A percentile compares a stretch with the other conserved stretches of the same genome.
These are phyloP conservation scores for Drosophila miranda DNA, from an alignment of 1,140 invertebrate species.

Conservation along the genomic window DNA sequence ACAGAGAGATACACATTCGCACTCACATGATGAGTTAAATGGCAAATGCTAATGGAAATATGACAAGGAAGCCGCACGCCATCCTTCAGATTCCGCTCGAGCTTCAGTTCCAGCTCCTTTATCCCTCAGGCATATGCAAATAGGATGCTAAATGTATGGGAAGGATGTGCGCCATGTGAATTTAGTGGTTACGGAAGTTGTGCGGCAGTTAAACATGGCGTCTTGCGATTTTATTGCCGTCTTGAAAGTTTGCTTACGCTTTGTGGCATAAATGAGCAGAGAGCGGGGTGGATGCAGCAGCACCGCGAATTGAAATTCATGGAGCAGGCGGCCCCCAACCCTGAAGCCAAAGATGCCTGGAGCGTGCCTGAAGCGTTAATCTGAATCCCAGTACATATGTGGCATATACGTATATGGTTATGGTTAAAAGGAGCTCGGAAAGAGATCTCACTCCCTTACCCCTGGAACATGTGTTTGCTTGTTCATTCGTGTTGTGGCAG, in stretches of 20 bases:
- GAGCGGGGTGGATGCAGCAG: not conserved
- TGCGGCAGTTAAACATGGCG: conserved; percentile 59
- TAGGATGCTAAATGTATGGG: conserved; percentile 44
- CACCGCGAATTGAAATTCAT: conserved; percentile 73
- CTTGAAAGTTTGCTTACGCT: conserved; percentile 73
- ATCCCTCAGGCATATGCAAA: conserved; percentile 50
- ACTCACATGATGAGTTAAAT: conserved; percentile 65
- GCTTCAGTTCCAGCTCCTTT: conserved; percentile 18
- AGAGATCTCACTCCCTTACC: not conserved
- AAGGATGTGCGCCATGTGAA: conserved; percentile 54
- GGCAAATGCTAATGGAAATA: conserved; percentile 78
- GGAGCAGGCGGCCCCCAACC: conserved; percentile 17
- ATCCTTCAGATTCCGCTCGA: conserved; percentile 1
- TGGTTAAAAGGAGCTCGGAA: conserved; percentile 4
- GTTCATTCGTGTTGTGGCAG: conserved; percentile 53
- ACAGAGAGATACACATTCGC: conserved; percentile 12
- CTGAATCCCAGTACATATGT: conserved; percentile 40
- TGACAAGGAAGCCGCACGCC: conserved; percentile 55
- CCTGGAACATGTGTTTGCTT: conserved; percentile 68
- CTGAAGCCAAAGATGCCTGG: conserved; percentile 27
- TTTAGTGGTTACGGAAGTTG: conserved; percentile 72
- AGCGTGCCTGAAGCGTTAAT: conserved; percentile 61
- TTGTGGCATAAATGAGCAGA: conserved; percentile 68
- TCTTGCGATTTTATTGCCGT: conserved; percentile 70
- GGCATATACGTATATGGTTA: conserved; percentile 19